A percentile compares a stretch with the other conserved stretches of the same genome.
Evolutionary conservation across 2,797 vertebrate species (phyloP).

Genomic region (Rhodeus uyekii): DNA sequence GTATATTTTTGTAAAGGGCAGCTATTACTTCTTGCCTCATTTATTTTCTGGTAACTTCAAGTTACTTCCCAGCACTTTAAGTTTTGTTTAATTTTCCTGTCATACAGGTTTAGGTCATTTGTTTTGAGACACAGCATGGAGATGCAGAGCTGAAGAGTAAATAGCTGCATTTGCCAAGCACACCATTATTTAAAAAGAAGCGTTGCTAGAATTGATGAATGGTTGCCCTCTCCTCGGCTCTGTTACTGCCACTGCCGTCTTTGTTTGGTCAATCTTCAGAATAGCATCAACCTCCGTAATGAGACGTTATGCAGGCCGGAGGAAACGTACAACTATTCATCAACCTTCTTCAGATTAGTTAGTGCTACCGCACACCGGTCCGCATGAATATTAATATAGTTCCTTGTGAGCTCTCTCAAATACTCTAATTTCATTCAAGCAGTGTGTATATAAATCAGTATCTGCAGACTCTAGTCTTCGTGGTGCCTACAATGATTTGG

Average conservation of each 20-base stretch:
- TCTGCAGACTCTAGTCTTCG: constrained; percentile 53
- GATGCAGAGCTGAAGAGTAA: neutral
- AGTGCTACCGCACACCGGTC: constrained; percentile 40
- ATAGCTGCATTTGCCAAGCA: neutral
- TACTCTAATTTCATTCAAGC: constrained; percentile 59
- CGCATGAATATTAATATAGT: constrained; percentile 66
- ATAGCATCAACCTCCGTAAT: constrained; percentile 67
- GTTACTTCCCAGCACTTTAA: neutral
- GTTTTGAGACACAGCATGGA: constrained; percentile 4
- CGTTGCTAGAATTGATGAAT: constrained; percentile 51
- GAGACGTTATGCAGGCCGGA: constrained; percentile 61
- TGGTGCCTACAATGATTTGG: constrained; percentile 50
- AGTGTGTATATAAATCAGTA: constrained; percentile 66
- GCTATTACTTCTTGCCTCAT: neutral
- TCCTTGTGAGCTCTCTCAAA: constrained; percentile 46
- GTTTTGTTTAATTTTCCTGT: neutral
- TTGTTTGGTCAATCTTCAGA: constrained; percentile 51
- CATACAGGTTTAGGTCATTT: constrained; percentile 16
- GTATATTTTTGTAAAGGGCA: neutral
- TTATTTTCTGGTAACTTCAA: neutral
- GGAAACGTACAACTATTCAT: constrained; percentile 71
- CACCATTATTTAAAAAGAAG: constrained; percentile 37
- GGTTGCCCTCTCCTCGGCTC: constrained; percentile 41
- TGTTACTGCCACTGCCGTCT: constrained; percentile 45
- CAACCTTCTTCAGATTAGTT: constrained; percentile 65